A percentile compares a stretch with the other conserved stretches of the same genome.
Conservation (phyloP, 2,888 invertebrate genomes). For the Lycia hirtaria region DNA sequence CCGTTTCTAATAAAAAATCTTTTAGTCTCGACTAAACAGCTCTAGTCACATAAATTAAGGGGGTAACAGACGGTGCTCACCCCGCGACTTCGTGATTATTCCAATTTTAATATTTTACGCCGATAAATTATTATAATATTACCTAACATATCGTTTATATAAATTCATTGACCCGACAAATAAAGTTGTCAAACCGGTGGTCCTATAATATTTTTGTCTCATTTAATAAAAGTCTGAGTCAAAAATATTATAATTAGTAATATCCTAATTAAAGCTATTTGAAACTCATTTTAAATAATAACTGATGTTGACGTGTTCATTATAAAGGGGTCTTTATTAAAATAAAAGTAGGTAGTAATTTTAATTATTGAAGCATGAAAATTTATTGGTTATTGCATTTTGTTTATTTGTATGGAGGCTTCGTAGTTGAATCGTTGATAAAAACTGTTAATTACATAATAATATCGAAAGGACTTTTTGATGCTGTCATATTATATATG, state of each 20-base stretch:
- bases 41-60: slow-evolving; percentile 79
- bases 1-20: slow-evolving; percentile 75
- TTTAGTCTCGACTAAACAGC: slow-evolving; percentile 65
- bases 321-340: slow-evolving; percentile 39
- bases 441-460: slow-evolving; percentile 14
- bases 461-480: neutral
- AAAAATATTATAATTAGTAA: slow-evolving; percentile 72
- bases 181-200: slow-evolving; percentile 77
- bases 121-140: slow-evolving; percentile 30
- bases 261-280: slow-evolving; percentile 10
- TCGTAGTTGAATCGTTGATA: neutral
- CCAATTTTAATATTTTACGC: slow-evolving; percentile 72
- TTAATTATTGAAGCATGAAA: slow-evolving; percentile 26
- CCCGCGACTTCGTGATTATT: slow-evolving; percentile 59
- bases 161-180: slow-evolving; percentile 35
- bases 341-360: slow-evolving; percentile 11
- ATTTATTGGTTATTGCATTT: slow-evolving; percentile 25
- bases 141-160: slow-evolving; percentile 11
- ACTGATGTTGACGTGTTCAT: slow-evolving; percentile 53
- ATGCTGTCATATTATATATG: too few relatives aligned
- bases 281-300: slow-evolving; percentile 51
- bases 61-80: slow-evolving; percentile 70
- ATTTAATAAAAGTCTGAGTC: too few relatives aligned
- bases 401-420: slow-evolving; percentile 11
- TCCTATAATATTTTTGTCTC: slow-evolving; percentile 80